phyloP scores from a whole-genome alignment of 2,797 vertebrate genomes.

The Malacoctenus gilli region DNA sequence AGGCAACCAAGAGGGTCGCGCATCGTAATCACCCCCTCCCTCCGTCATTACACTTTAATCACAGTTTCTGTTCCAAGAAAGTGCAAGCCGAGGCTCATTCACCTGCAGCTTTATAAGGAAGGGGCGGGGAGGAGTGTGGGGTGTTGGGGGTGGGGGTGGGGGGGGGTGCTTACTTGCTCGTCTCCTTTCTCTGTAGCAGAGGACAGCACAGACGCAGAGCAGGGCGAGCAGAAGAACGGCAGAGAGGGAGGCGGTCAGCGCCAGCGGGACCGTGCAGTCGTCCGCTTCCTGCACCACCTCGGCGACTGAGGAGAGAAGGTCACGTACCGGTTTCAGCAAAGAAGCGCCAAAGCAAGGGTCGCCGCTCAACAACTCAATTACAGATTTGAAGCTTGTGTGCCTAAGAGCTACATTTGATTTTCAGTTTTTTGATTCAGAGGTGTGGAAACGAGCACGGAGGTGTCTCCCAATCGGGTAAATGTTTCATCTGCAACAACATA shows the following conservation, averaged over 20 bases:
- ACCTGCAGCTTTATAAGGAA: slow-evolving; percentile 36
- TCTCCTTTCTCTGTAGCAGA: slow-evolving; percentile 65
- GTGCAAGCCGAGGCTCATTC: slow-evolving; percentile 16
- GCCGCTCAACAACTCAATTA: slow-evolving; percentile 28
- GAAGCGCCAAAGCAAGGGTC: slow-evolving; percentile 24
- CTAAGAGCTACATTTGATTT: slow-evolving; percentile 32
- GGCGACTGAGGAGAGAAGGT: slow-evolving; percentile 64
- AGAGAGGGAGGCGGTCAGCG: slow-evolving; percentile 47
- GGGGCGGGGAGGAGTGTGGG: slow-evolving; percentile 48
- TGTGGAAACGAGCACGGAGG: not conserved
- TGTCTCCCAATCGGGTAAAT: slow-evolving; percentile 16
- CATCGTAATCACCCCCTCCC: slow-evolving; percentile 47
- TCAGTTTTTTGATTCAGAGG: slow-evolving; percentile 26
- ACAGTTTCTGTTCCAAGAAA: slow-evolving; percentile 46
- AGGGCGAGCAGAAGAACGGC: slow-evolving; percentile 66
- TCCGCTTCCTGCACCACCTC: slow-evolving; percentile 64
- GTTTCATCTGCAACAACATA: slow-evolving; percentile 23
- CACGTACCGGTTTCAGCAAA: slow-evolving; percentile 28
- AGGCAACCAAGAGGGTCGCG: slow-evolving; percentile 52
- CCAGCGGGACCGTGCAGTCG: slow-evolving; percentile 57
- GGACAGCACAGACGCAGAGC: slow-evolving; percentile 64
- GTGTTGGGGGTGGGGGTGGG: slow-evolving; percentile 18
- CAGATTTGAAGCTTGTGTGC: slow-evolving; percentile 23
- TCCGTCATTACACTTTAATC: slow-evolving; percentile 74
- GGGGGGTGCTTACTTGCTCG: slow-evolving; percentile 70